These are phyloP conservation scores for Elanoides forficatus DNA, from an alignment of 2,113 vertebrate genomes.

Conservation along the genomic window DNA sequence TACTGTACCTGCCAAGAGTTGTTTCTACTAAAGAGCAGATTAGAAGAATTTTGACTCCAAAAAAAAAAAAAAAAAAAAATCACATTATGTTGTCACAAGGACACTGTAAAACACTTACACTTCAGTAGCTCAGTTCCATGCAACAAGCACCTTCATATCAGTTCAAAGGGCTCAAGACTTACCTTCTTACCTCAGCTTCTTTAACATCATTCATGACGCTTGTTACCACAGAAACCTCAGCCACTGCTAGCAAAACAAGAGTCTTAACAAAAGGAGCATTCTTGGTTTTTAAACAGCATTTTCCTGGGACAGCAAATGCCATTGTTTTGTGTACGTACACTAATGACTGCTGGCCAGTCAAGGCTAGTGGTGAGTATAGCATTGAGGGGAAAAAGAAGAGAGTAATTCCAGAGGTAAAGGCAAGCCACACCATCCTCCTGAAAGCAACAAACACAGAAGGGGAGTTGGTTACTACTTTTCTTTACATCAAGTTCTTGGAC, in stretches of 20 bases:
- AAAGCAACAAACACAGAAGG: not conserved
- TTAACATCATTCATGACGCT: not conserved
- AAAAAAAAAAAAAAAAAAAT: too few relatives aligned
- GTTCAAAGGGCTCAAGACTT: not conserved
- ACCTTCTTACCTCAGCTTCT: not conserved
- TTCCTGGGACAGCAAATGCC: not conserved
- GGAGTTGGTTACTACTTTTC: not conserved
- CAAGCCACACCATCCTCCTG: not conserved
- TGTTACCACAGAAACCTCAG: not conserved
- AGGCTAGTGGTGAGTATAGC: not conserved
- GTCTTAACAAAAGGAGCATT: not conserved
- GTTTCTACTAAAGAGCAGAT: not conserved
- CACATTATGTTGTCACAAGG: not conserved
- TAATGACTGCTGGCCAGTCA: not conserved
- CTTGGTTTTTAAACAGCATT: not conserved
- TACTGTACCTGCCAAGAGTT: not conserved
- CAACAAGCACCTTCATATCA: not conserved
- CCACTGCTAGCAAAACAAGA: not conserved
- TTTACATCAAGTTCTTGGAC: not conserved
- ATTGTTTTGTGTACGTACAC: accelerated
- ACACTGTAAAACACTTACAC: not conserved
- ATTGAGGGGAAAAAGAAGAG: not conserved
- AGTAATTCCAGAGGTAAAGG: not conserved
- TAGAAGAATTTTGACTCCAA: not conserved
- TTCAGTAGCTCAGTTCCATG: not conserved